Evolutionary conservation across 2,888 invertebrate species (phyloP).

Genomic region (Andrena haemorrhoa): DNA sequence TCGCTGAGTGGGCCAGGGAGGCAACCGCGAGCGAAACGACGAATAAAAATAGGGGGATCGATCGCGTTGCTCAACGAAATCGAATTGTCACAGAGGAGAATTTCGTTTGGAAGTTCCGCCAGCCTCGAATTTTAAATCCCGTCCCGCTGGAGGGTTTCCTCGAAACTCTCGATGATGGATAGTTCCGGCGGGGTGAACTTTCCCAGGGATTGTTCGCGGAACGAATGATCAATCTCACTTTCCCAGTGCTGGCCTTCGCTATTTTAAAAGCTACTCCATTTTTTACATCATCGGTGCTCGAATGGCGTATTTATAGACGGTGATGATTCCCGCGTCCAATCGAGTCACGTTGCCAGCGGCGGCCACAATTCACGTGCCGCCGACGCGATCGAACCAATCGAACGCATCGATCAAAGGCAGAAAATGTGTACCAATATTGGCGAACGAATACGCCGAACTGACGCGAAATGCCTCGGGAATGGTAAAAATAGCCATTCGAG

Average conservation of each 20-base stretch:
- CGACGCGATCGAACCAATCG: background rate
- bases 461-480: background rate
- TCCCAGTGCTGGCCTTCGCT: background rate
- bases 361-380: background rate
- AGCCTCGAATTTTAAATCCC: background rate
- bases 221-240: background rate
- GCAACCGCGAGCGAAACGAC: background rate
- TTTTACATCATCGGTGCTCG: background rate
- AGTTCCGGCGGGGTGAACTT: background rate
- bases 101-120: background rate
- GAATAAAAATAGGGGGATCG: background rate
- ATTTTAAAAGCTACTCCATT: background rate
- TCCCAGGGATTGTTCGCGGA: background rate
- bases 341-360: background rate
- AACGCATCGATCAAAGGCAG: background rate
- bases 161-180: background rate
- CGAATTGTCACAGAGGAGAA: background rate
- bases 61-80: background rate
- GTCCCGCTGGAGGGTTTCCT: background rate
- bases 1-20: background rate
- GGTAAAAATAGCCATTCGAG: slow-evolving; percentile 1
- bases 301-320: background rate
- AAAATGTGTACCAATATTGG: background rate
- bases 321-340: background rate
- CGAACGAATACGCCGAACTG: background rate